These are phyloP conservation scores for Troides aeacus DNA, from an alignment of 2,888 invertebrate species.

Conservation along the genomic window DNA sequence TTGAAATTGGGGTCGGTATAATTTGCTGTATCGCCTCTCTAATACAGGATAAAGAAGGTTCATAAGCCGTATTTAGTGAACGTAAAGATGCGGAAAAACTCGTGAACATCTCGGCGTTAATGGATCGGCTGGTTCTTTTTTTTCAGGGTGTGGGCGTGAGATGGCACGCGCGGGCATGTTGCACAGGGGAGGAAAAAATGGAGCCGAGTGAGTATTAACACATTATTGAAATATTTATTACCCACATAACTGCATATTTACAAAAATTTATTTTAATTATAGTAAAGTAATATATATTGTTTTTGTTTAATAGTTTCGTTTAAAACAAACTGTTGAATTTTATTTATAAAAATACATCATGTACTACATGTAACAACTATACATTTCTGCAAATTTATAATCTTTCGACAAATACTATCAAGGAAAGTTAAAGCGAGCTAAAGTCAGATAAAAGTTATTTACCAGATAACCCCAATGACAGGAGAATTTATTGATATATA, in stretches of 20 bases:
- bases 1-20: conserved; percentile 39
- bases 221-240: conserved; percentile 1
- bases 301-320: no score
- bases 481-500: no score
- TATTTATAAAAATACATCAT: no score
- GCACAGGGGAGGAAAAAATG: conserved; percentile 87
- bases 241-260: background rate
- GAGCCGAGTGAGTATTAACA: conserved; percentile 83
- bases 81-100: conserved; percentile 61
- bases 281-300: no score
- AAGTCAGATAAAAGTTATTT: no score
- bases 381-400: no score
- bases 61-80: conserved; percentile 59
- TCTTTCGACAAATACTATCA: no score
- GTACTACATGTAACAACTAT: no score
- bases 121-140: conserved; percentile 67
- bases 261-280: no score
- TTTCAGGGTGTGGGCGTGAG: conserved; percentile 81
- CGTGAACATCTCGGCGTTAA: conserved; percentile 59
- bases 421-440: no score
- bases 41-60: conserved; percentile 51
- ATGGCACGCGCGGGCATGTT: conserved; percentile 90
- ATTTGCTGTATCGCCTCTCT: conserved; percentile 51
- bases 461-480: no score
- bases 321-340: no score